Base-by-base conservation (phyloP, 2,113 vertebrate genomes). In the Todiramphus chloris region DNA sequence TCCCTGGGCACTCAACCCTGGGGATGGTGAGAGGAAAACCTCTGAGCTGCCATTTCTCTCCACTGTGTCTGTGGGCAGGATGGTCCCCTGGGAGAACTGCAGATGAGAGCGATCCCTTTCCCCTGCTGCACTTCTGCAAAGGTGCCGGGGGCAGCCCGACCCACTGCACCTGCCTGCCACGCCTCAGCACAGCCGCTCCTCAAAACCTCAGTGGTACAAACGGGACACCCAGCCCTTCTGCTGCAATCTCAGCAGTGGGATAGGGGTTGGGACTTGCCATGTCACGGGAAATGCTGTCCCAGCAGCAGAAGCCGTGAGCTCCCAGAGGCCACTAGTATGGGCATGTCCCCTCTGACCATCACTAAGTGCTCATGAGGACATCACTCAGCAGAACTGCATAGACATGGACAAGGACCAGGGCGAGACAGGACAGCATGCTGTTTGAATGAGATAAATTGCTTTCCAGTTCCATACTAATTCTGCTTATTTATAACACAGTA, bases 91-190 rank as follows among this genome's bases (percentile, higher is more conserved):
- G 5, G 35, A 56, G 33, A 66, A 31, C 60, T 19, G 10, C 70
- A 75, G 43, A 41, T 37, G 11, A 59, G 5, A 63, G 43, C 0
- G 2, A 83, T 30, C 39, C 35, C 58, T 27, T 16, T 11, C 80
- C 12, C 18, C 23, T 3, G 2, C 0, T 18, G 63, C 48, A 46
- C 10, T 59, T 44, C 50, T 73, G 39, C 63, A 55, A 50, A 86
- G 46, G 10, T 37, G 27, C 35, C 67, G 55, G 37, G 27, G 43
- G 67, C 41, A 73, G 76, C 81, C 58, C 2, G 5, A 35, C 27
- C n/a, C 0, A 0, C 27, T 30, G 53, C 37, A 39, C 37, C 43
- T 37, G 10, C 59, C 62, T 41, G 37, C 46, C 0, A 0, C 16
- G 20, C 8, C 20, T 24, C 59, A 87, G 88, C 48, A 76, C 37